phyloP scores from a whole-genome alignment of 2,797 vertebrate species.

The Lerista edwardsae region DNA sequence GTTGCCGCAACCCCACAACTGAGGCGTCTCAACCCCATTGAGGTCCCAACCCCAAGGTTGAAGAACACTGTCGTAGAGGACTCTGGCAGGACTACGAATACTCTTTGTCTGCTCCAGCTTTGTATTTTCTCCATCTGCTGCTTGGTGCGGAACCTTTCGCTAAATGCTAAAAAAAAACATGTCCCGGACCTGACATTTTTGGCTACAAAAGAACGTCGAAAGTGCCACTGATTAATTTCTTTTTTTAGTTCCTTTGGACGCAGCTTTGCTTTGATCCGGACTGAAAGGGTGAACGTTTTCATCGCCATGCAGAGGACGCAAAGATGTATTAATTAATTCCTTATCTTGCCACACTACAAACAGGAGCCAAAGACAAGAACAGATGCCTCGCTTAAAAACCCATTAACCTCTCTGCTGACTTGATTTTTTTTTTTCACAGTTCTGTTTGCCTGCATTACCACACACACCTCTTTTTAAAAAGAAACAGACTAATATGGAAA shows the following conservation, averaged over 20 bases:
- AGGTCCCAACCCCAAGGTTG: too few species aligned
- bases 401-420: slow-evolving; percentile 58
- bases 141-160: background rate
- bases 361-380: slow-evolving; percentile 57
- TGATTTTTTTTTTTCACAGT: slow-evolving; percentile 22
- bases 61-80: too few species aligned
- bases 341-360: slow-evolving; percentile 61
- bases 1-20: too few species aligned
- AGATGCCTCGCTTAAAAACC: slow-evolving; percentile 63
- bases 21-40: too few species aligned
- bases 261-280: slow-evolving; percentile 16
- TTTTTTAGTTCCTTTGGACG: background rate
- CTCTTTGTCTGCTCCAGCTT: too few species aligned
- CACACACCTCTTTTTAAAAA: slow-evolving; percentile 37
- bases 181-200: background rate
- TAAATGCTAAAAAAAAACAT: background rate
- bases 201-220: background rate
- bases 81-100: too few species aligned
- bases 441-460: slow-evolving; percentile 47
- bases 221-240: background rate
- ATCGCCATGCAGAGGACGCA: slow-evolving; percentile 51
- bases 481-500: background rate
- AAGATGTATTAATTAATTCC: slow-evolving; percentile 66
- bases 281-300: slow-evolving; percentile 52
- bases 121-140: background rate